Percentiles rank a stretch among this genome's conserved stretches.
Conservation (phyloP, 2,888 invertebrate genomes). For the Pseudoips prasinana region DNA sequence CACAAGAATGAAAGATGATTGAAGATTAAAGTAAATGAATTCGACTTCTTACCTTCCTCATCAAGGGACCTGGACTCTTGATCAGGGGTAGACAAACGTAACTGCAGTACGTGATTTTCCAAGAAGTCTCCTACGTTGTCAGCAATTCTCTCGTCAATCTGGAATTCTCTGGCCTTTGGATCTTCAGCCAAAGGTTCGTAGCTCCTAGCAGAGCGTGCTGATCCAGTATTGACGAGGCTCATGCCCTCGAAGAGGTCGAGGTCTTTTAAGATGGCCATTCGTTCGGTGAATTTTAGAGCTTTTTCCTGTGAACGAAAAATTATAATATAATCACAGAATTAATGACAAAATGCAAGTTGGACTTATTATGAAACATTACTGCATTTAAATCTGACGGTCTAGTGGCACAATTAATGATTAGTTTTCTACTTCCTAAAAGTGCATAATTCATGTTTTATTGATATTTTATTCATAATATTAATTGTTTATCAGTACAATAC, state of each 20-base stretch:
- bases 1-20: no score
- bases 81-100: conserved; percentile 62
- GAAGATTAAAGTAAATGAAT: no score
- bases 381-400: no score
- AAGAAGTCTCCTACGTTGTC: conserved; percentile 71
- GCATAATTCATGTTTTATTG: no score
- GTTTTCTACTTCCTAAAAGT: no score
- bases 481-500: no score
- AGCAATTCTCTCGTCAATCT: conserved; percentile 69
- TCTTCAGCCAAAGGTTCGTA: conserved; percentile 70
- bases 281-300: conserved; percentile 82
- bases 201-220: conserved; percentile 71
- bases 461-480: no score
- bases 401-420: no score
- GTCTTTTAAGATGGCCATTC: conserved; percentile 78
- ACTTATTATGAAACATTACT: no score
- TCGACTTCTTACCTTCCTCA: conserved; percentile 70
- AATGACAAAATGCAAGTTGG: no score
- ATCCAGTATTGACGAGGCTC: conserved; percentile 73
- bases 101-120: conserved; percentile 72
- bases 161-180: conserved; percentile 66
- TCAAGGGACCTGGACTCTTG: conserved; percentile 65
- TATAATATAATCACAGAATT: neutral
- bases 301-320: conserved; percentile 73
- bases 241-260: conserved; percentile 78